Base-by-base conservation (phyloP, 2,888 invertebrate genomes). In the Patella pellucida region DNA sequence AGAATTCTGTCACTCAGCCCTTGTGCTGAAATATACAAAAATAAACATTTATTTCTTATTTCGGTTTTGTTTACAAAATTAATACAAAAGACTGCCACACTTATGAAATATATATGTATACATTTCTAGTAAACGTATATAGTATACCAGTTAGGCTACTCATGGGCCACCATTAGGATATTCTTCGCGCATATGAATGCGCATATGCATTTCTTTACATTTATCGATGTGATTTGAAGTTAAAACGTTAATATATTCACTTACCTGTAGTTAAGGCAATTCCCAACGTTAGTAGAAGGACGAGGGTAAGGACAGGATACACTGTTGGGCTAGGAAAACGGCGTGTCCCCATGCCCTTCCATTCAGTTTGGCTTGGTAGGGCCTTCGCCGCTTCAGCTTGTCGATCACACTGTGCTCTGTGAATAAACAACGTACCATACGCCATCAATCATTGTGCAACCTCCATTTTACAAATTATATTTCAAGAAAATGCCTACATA, bases 321-420 rank as follows among this genome's bases (percentile, higher is more conserved):
- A 76, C 78, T 75, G 80, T 80, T 76, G 82, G 82, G 79, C 76
- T 81, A 76, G 77, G 81, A 76, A 78, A 81, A 75, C 81, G 75
- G 72, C 78, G 71, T 71, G 82, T 77, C 77, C 81, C 84, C 85
- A 85, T 85, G 74, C 83, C 85, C 83, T 81, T 83, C 85, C 85
- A 85, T 84, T 73, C 81, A 81, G 80, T 68, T 68, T 69, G 72
- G 70, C 71, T 70, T 51, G 52, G 76, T 75, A 76, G 81, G 76
- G 78, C 78, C 72, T 75, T 62, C 76, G 78, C 78, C 78, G 74
- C 77, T 23, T 68, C 15, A 71, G 71, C 73, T 74, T 68, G 56
- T 74, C 74, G 51, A 50, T 51, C 62, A 62, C 71, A 69, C 69
- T 69, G 23, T 69, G 69, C 76, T 78, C 78, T 78, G 78, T 76